Percentiles rank a stretch among this genome's conserved stretches.
Conservation (phyloP, 2,797 vertebrate genomes). For the Mus minutoides region DNA sequence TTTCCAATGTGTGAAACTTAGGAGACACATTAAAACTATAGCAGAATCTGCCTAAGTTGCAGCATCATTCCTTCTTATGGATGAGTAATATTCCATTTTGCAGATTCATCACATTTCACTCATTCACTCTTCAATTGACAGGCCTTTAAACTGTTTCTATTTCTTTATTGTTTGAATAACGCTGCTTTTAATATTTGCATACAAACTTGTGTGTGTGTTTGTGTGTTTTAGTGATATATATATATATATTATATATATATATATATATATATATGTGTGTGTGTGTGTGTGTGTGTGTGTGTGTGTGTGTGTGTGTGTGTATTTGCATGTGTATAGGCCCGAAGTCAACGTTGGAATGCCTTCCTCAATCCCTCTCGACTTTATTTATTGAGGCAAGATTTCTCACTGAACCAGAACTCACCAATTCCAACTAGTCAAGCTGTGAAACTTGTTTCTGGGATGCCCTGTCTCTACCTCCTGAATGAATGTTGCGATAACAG, state of each 20-base stretch:
- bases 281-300: background rate
- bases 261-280: too few relatives aligned
- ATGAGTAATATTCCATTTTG: background rate
- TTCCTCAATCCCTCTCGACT: background rate
- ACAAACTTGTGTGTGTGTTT: background rate
- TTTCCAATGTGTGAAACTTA: background rate
- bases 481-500: background rate
- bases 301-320: background rate
- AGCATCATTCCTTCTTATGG: background rate
- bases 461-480: background rate
- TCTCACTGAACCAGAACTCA: background rate
- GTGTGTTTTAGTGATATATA: background rate
- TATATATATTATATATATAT: too few relatives aligned
- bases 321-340: background rate
- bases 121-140: slow-evolving; percentile 25
- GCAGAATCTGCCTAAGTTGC: background rate
- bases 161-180: slow-evolving; percentile 1
- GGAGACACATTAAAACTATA: background rate
- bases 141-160: background rate
- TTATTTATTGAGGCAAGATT: background rate
- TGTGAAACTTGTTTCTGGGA: background rate
- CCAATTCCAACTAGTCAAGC: background rate
- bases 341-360: background rate
- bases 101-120: slow-evolving; percentile 22
- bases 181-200: background rate